Percentiles rank a stretch among this genome's conserved stretches.
phyloP scores from a whole-genome alignment of 2,888 invertebrate genomes.

The Thelaira solivaga region DNA sequence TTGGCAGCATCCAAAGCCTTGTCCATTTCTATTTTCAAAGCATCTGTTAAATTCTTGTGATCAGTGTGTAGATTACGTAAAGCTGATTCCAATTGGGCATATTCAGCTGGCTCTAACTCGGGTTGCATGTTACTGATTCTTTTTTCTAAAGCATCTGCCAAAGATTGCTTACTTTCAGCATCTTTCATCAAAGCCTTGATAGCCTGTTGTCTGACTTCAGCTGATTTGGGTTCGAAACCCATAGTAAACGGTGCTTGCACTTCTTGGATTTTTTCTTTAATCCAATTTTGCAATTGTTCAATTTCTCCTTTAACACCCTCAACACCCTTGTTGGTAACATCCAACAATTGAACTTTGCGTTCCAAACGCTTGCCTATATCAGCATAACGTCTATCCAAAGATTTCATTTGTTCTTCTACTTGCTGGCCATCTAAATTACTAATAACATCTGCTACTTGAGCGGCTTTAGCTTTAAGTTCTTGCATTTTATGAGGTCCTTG shows the following conservation, averaged over 20 bases:
- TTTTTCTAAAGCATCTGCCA: constrained; percentile 89
- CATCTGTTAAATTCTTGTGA: constrained; percentile 84
- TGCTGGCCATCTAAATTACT: constrained; percentile 93
- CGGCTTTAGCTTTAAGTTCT: constrained; percentile 83
- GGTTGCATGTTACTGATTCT: constrained; percentile 89
- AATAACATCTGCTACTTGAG: constrained; percentile 86
- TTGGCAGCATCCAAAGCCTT: constrained; percentile 84
- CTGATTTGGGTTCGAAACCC: constrained; percentile 87
- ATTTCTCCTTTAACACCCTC: constrained; percentile 90
- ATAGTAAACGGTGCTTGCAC: constrained; percentile 83
- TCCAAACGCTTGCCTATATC: constrained; percentile 91
- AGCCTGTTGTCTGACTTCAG: constrained; percentile 85
- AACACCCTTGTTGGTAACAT: constrained; percentile 89
- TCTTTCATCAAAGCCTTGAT: constrained; percentile 88
- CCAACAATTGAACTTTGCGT: constrained; percentile 89
- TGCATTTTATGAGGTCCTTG: constrained; percentile 85
- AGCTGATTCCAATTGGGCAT: constrained; percentile 86
- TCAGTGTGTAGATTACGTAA: constrained; percentile 85
- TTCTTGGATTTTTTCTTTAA: constrained; percentile 84
- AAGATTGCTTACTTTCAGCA: constrained; percentile 88
- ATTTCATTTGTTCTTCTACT: constrained; percentile 92
- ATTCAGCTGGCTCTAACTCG: constrained; percentile 90
- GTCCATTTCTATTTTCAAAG: constrained; percentile 86
- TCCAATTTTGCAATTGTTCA: constrained; percentile 87
- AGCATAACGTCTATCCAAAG: constrained; percentile 88